A percentile compares a stretch with the other conserved stretches of the same genome.
phyloP scores from a whole-genome alignment of 1,140 invertebrate species.

The Druon quercuslanigerum region DNA sequence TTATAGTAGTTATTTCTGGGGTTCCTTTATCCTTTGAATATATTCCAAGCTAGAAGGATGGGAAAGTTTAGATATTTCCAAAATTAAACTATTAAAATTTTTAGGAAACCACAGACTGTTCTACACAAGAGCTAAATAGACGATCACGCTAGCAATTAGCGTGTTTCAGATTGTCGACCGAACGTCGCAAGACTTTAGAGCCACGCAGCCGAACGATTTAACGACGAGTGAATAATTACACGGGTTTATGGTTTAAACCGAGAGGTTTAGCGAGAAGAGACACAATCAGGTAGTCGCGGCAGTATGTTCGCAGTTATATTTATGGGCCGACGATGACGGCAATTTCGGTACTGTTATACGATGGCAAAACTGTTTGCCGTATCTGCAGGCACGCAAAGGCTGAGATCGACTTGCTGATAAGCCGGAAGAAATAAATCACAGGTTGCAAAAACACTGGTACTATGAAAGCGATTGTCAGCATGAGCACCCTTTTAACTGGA shows the following conservation, averaged over 20 bases:
- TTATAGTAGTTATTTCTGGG: no score
- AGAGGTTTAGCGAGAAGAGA: slow-evolving; percentile 56
- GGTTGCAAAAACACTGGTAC: not conserved
- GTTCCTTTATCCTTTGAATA: no score
- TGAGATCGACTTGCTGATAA: slow-evolving; percentile 18
- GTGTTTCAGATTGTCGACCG: not conserved
- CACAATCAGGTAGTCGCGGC: slow-evolving; percentile 40
- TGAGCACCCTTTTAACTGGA: not conserved
- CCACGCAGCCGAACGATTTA: slow-evolving; percentile 69
- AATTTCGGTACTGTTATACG: slow-evolving; percentile 48
- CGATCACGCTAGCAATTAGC: not conserved
- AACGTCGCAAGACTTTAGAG: slow-evolving; percentile 57
- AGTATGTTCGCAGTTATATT: slow-evolving; percentile 61
- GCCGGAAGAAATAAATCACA: slow-evolving; percentile 14
- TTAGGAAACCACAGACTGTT: no score
- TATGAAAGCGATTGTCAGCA: not conserved
- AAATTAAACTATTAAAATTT: no score
- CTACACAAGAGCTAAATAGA: no score
- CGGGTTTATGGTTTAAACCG: slow-evolving; percentile 69
- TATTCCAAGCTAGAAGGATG: no score
- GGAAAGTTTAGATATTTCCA: no score
- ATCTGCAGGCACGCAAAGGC: slow-evolving; percentile 25
- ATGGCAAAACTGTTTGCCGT: slow-evolving; percentile 54
- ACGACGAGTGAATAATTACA: slow-evolving; percentile 73
- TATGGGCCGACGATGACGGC: slow-evolving; percentile 62